These are phyloP conservation scores for Psococerastis gibbosa DNA, from an alignment of 2,888 invertebrate species.

Conservation along the genomic window DNA sequence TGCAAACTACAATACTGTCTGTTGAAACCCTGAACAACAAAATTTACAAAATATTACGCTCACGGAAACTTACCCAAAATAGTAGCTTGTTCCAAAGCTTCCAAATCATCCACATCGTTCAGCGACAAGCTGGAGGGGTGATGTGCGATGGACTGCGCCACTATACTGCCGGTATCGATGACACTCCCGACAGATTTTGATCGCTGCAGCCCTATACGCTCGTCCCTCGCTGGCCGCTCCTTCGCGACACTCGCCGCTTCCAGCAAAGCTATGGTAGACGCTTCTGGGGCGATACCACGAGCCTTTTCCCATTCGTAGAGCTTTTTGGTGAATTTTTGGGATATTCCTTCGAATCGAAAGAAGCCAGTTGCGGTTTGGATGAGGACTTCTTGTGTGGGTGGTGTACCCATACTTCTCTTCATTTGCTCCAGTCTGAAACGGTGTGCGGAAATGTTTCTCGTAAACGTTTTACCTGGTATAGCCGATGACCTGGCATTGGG, in stretches of 20 bases:
- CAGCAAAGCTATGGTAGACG: slow-evolving; percentile 62
- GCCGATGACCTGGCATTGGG: too few species aligned
- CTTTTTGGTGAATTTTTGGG: slow-evolving; percentile 73
- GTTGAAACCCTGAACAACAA: too few species aligned
- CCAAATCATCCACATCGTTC: slow-evolving; percentile 48
- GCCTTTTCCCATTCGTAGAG: slow-evolving; percentile 85
- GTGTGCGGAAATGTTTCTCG: background rate
- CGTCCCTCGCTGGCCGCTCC: background rate
- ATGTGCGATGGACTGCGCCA: slow-evolving; percentile 28
- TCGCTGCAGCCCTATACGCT: slow-evolving; percentile 31
- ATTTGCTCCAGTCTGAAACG: slow-evolving; percentile 33
- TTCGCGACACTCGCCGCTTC: slow-evolving; percentile 29
- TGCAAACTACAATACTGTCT: too few species aligned
- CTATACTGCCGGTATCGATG: slow-evolving; percentile 30
- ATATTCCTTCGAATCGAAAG: slow-evolving; percentile 70
- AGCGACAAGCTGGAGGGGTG: slow-evolving; percentile 56
- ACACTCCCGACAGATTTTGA: slow-evolving; percentile 64
- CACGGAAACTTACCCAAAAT: slow-evolving; percentile 12
- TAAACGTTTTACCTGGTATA: too few species aligned
- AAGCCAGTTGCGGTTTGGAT: slow-evolving; percentile 69
- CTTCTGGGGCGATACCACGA: slow-evolving; percentile 68
- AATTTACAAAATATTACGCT: too few species aligned
- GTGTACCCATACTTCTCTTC: slow-evolving; percentile 34
- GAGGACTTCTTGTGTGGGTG: slow-evolving; percentile 47
- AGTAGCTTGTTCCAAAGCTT: slow-evolving; percentile 29